Evolutionary conservation across 2,113 vertebrate genomes (phyloP).

Genomic region (Chloebia gouldiae): DNA sequence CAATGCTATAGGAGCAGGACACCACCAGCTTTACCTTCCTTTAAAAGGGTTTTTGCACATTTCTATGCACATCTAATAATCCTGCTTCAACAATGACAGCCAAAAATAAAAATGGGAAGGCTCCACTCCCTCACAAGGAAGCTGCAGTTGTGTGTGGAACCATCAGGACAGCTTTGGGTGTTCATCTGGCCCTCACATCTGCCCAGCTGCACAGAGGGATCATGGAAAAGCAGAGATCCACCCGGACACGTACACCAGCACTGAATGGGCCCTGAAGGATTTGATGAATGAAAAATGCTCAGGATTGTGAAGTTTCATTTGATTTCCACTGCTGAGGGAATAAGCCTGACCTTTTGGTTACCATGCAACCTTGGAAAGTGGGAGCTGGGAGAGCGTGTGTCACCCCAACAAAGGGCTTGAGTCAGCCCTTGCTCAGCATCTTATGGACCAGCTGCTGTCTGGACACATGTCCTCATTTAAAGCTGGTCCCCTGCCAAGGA

Average conservation of each 20-base stretch:
- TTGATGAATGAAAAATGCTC: slow-evolving; percentile 36
- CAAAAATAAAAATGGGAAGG: background rate
- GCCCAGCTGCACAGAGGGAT: slow-evolving; percentile 14
- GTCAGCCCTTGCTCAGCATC: slow-evolving; percentile 63
- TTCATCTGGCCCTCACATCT: background rate
- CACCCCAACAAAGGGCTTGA: background rate
- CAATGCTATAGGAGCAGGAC: background rate
- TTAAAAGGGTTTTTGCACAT: background rate
- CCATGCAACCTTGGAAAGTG: slow-evolving; percentile 61
- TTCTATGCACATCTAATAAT: background rate
- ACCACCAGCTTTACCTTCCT: background rate
- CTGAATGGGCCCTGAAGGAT: slow-evolving; percentile 51
- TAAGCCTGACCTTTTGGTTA: slow-evolving; percentile 53
- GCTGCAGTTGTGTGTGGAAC: background rate
- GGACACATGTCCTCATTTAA: background rate
- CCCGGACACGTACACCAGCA: background rate
- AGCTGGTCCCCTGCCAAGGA: slow-evolving; percentile 8
- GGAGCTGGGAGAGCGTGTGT: slow-evolving; percentile 14
- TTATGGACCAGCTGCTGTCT: slow-evolving; percentile 20
- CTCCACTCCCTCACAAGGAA: background rate
- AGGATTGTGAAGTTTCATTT: background rate
- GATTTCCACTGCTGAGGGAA: slow-evolving; percentile 49
- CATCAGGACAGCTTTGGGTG: background rate
- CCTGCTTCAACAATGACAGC: background rate
- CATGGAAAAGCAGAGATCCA: slow-evolving; percentile 34